Base-by-base conservation (phyloP, 2,797 vertebrate species). In the Bryconaethiops microstoma region DNA sequence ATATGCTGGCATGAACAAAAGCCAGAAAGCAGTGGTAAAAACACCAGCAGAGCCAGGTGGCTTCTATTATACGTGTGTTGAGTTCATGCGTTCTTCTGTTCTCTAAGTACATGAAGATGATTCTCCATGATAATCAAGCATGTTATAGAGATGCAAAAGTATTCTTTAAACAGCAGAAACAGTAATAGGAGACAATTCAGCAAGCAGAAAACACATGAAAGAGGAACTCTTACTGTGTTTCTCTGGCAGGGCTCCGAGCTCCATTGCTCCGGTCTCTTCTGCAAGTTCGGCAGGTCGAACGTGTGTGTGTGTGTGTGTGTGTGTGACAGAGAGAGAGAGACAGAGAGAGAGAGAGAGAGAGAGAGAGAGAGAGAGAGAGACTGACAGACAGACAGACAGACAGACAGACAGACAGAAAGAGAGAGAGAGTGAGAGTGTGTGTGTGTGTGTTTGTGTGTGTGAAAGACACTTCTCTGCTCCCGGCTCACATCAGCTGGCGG, bases 151-250 rank as follows among this genome's bases (percentile, higher is more conserved):
- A 5, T 12, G 3, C 29, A 35, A 35, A 29, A 35, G 25, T 35
- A 4, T 1, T 7, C 14, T 23, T 63, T 63, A 35, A 16, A 63
- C 13, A 2, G 7, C 1, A 5, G 17, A 63, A 63, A 21, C 23
- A 29, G 57, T 2, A 12, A 23, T 21, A 23, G 57, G 57, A 60
- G 57, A 60, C 57, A 59, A 65, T 57, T 40, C 68, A 63, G 74
- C 67, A 64, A 77, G 75, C 68, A 77, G 59, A 77, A 55, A 77
- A 6, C 21, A 64, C 74, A 76, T n/a, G 50, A 81, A 63, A 72
- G 60, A 82, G 40, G 59, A 71, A 63, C 64, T 68, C 95, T 89
- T 96, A 96, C 95, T 96, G 94, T 94, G 92, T 87, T 93, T 95
- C 88, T 90, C 92, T 63, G 93, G 91, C 82, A 88, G 91, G 84